Evolutionary conservation across 2,888 invertebrate genomes (phyloP).

Genomic region (Hipparchia sbordonii): DNA sequence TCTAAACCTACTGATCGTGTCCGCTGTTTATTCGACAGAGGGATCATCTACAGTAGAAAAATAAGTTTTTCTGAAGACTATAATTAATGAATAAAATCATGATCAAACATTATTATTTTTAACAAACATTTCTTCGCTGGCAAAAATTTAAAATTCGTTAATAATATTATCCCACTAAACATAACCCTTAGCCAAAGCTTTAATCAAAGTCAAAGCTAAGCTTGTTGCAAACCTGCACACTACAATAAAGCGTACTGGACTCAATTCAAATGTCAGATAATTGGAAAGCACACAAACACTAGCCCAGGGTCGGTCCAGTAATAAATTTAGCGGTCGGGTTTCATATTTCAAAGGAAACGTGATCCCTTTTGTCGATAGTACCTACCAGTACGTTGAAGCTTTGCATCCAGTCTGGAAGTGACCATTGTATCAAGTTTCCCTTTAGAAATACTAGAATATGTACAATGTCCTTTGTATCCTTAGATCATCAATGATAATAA

Average conservation of each 20-base stretch:
- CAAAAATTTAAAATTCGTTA: no score
- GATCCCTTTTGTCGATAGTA: constrained; percentile 11
- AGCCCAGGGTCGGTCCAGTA: not conserved
- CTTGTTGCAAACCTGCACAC: not conserved
- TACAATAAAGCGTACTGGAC: not conserved
- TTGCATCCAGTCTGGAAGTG: not conserved
- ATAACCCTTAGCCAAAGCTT: no score
- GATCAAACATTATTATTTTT: no score
- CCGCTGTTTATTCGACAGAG: no score
- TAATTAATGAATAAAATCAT: no score
- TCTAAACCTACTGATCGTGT: no score
- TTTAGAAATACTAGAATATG: not conserved
- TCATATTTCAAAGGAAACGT: constrained; percentile 26
- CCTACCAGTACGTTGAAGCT: not conserved
- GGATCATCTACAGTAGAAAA: no score
- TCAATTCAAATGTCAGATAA: constrained; percentile 7
- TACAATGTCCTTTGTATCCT: no score
- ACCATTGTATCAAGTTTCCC: not conserved
- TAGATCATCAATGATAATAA: no score
- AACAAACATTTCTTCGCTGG: no score
- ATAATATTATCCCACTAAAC: no score
- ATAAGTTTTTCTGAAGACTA: no score
- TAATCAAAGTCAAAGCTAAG: not conserved
- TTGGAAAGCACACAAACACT: not conserved
- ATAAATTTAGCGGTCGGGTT: constrained; percentile 19